phyloP scores from a whole-genome alignment of 2,888 invertebrate genomes.

The Idaea aversata region DNA sequence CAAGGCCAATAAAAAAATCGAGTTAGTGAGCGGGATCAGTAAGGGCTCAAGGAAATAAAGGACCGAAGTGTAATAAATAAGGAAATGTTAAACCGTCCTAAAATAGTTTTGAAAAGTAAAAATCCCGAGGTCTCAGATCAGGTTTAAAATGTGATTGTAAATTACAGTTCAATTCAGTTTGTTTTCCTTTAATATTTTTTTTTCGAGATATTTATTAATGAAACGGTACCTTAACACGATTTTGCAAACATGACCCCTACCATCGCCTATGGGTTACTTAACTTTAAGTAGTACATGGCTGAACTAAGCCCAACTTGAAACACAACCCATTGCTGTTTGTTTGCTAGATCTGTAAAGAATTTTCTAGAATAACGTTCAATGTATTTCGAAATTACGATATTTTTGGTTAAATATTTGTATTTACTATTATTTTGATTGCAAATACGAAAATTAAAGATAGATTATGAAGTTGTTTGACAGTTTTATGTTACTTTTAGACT shows the following conservation, averaged over 20 bases:
- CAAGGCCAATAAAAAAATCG: too few relatives aligned
- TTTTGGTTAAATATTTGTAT: neutral
- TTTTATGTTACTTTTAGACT: neutral
- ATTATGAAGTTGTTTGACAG: neutral
- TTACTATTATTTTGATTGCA: neutral
- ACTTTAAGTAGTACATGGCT: conserved; percentile 10
- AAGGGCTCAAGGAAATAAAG: too few relatives aligned
- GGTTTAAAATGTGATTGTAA: too few relatives aligned
- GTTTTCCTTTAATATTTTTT: neutral
- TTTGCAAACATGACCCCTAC: conserved; percentile 22
- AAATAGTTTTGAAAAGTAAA: too few relatives aligned
- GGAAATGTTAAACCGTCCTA: too few relatives aligned
- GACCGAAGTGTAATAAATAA: too few relatives aligned
- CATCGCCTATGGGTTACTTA: conserved; percentile 18
- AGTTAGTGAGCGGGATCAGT: too few relatives aligned
- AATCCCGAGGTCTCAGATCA: too few relatives aligned
- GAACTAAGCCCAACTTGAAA: neutral
- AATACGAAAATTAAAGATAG: neutral
- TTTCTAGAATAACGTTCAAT: neutral
- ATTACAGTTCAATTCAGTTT: too few relatives aligned
- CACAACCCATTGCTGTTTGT: neutral
- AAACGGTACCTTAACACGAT: conserved; percentile 12
- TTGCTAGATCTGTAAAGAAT: neutral
- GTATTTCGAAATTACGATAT: neutral
- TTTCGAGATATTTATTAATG: conserved; percentile 8